phyloP scores from a whole-genome alignment of 2,888 invertebrate species.

The Agrochola circellaris region DNA sequence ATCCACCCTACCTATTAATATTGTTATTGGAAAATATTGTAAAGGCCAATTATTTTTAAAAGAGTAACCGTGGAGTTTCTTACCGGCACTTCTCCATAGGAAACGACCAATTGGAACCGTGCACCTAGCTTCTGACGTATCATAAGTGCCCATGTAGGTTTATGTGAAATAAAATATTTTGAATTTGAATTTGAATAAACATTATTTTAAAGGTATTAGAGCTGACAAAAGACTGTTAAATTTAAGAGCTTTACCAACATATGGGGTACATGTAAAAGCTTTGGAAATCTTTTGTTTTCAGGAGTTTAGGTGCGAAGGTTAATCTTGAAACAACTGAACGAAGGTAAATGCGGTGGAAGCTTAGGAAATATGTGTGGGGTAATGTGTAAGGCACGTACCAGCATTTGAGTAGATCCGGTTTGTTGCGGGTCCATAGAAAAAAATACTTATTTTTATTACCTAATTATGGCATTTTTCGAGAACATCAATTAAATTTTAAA shows the following conservation, averaged over 20 bases:
- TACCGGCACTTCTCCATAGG: too few species aligned
- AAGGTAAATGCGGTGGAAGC: not conserved
- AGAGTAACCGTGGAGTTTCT: too few species aligned
- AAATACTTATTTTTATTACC: not conserved
- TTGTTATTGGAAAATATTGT: too few species aligned
- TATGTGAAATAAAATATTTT: not conserved
- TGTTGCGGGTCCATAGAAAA: constrained; percentile 11
- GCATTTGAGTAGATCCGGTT: not conserved
- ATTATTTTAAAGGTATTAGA: constrained; percentile 6
- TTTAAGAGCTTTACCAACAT: not conserved
- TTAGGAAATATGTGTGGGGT: constrained; percentile 16
- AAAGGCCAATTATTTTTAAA: too few species aligned
- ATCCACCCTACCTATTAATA: too few species aligned
- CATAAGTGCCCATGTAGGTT: too few species aligned
- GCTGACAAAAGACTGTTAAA: constrained; percentile 6
- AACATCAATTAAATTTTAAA: not conserved
- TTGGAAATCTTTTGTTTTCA: constrained; percentile 35
- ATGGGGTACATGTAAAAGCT: constrained; percentile 15
- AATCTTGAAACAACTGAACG: constrained; percentile 32
- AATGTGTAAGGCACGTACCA: constrained; percentile 1
- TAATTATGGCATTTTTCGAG: not conserved
- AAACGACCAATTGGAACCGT: too few species aligned
- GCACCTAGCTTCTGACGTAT: too few species aligned
- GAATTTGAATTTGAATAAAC: not conserved
- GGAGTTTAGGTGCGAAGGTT: constrained; percentile 10